A percentile compares a stretch with the other conserved stretches of the same genome.
Evolutionary conservation across 2,888 invertebrate species (phyloP).

Genomic region (Drosophila antonietae): DNA sequence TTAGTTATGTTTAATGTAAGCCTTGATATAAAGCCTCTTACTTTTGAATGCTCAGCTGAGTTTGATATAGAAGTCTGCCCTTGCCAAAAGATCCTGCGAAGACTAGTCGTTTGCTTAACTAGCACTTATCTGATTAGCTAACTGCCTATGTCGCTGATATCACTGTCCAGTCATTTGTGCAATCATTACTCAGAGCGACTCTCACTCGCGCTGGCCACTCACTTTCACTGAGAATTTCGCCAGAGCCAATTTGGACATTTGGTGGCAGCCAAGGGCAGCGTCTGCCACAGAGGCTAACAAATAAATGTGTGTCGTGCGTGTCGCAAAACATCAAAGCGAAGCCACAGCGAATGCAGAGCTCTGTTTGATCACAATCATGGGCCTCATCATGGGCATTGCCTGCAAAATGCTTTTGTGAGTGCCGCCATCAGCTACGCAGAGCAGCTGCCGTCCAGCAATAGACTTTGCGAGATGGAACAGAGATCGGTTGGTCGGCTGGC

Average conservation of each 20-base stretch:
- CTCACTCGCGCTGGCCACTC: slow-evolving; percentile 1
- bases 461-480: slow-evolving; percentile 9
- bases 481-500: slow-evolving; percentile 29
- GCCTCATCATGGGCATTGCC: slow-evolving; percentile 48
- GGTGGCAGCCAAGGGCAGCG: slow-evolving; percentile 51
- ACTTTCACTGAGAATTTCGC: slow-evolving; percentile 47
- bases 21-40: no score
- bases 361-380: slow-evolving; percentile 72
- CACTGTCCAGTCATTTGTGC: neutral
- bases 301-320: slow-evolving; percentile 69
- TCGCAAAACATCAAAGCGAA: slow-evolving; percentile 70
- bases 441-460: slow-evolving; percentile 30
- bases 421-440: slow-evolving; percentile 52
- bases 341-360: slow-evolving; percentile 30
- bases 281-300: slow-evolving; percentile 48
- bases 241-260: slow-evolving; percentile 43
- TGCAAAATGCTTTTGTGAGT: slow-evolving; percentile 67
- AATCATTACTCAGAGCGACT: slow-evolving; percentile 3
- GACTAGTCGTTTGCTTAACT: slow-evolving; percentile 1
- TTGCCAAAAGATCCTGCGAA: neutral
- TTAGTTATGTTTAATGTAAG: no score
- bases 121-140: slow-evolving; percentile 15
- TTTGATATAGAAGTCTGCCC: neutral
- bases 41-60: neutral
- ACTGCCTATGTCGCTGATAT: neutral